Conservation (phyloP, 2,113 vertebrate genomes). For the Garra rufa region DNA sequence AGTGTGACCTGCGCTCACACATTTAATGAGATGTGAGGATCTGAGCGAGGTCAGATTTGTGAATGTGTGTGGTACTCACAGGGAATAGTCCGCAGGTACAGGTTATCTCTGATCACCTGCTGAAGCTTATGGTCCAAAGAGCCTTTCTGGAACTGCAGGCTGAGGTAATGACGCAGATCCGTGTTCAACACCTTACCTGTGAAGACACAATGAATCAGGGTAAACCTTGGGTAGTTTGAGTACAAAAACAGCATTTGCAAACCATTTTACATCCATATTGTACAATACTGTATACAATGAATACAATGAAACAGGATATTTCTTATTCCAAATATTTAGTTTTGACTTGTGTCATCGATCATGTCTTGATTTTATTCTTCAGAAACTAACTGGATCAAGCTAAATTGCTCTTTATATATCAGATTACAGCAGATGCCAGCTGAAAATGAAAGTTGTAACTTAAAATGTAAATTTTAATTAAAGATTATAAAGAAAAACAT, state of each 20-base stretch:
- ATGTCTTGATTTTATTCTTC: not conserved
- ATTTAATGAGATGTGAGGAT: not conserved
- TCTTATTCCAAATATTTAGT: not conserved
- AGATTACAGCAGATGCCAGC: not conserved
- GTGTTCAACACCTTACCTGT: slow-evolving; percentile 97
- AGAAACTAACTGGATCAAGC: not conserved
- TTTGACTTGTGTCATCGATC: not conserved
- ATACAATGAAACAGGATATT: not conserved
- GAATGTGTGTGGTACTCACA: slow-evolving; percentile 84
- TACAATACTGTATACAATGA: not conserved
- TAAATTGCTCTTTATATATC: not conserved
- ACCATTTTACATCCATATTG: not conserved
- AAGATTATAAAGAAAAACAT: too few species aligned
- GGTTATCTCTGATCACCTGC: slow-evolving; percentile 98
- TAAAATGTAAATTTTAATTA: too few species aligned
- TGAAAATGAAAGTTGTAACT: too few species aligned
- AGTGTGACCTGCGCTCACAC: not conserved
- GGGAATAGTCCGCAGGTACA: slow-evolving; percentile 97
- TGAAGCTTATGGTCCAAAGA: slow-evolving; percentile 98
- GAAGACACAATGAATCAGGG: not conserved
- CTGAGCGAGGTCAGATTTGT: not conserved
- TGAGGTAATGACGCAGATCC: slow-evolving; percentile 96
- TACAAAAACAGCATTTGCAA: not conserved
- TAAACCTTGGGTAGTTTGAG: not conserved
- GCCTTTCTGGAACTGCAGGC: slow-evolving; percentile 98